These are phyloP conservation scores for Corythornis vintsioides DNA, from an alignment of 2,113 vertebrate genomes.

Conservation along the genomic window DNA sequence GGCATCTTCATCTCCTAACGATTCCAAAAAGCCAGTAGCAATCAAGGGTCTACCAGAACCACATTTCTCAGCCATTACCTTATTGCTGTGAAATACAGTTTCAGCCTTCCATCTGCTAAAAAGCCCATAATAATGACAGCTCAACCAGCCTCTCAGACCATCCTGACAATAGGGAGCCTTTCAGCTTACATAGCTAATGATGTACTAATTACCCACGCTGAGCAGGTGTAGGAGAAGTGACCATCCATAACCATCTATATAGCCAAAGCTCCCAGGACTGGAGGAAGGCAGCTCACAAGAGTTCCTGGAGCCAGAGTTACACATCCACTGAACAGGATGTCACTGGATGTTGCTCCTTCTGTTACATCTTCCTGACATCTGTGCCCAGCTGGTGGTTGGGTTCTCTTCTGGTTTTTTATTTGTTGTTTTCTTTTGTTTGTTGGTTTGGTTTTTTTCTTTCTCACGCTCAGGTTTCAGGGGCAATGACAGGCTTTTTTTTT, in stretches of 20 bases:
- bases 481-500: background rate
- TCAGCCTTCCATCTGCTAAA: slow-evolving; percentile 6
- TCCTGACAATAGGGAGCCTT: background rate
- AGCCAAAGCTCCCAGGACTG: background rate
- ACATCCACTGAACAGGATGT: background rate
- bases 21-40: background rate
- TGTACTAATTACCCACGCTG: slow-evolving; percentile 35
- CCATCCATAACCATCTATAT: background rate
- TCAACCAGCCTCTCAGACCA: background rate
- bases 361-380: background rate
- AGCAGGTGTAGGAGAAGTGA: slow-evolving; percentile 40
- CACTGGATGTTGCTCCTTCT: background rate
- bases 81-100: background rate
- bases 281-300: background rate
- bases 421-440: too few relatives aligned
- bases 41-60: background rate
- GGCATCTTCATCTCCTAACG: background rate
- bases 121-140: slow-evolving; percentile 1
- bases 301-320: background rate
- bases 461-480: background rate
- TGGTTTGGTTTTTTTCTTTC: too few relatives aligned
- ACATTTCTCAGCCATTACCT: slow-evolving; percentile 29
- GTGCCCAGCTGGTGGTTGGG: background rate
- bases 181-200: slow-evolving; percentile 49
- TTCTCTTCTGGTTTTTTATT: background rate